Evolutionary conservation across 2,113 vertebrate genomes (phyloP), one percentile per base, ranked within the genome.

Genomic region (Cettia cetti): DNA sequence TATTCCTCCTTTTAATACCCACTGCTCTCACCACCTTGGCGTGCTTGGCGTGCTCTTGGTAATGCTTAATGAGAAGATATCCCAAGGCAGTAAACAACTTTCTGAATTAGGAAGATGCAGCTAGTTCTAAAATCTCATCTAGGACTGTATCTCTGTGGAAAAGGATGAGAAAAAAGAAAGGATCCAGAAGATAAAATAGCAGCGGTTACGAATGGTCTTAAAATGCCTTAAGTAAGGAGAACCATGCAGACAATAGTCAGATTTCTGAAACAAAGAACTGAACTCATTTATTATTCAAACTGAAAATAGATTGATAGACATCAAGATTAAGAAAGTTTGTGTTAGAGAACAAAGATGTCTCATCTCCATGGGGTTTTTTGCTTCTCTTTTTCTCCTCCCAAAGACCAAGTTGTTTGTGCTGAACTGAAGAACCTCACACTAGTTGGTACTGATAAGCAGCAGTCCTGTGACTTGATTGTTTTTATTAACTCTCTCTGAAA

Each of bases 281-380:
- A 97, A 97, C 95, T 98, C 94, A 97, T 86, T 31, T 95, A 65
- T 97, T 97, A 94, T 97, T 97, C 95, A 95, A 89, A 94, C 70
- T 86, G 90, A 97, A 97, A 97, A 97, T 96, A 95, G 95, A 97
- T 95, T 89, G 93, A 97, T 95, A 95, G 96, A 88, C 63, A 72
- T 92, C 90, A 85, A 92, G 91, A 95, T 93, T 95, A 97, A 90
- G 94, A 96, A 96, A 96, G 91, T 97, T 97, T 87, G 64, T 91
- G 70, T 53, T 82, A 45, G 89, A 92, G 93, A 97, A 95, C 82
- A 75, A 94, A 95, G 97, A 85, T 84, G 83, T 94, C 87, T 98
- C 95, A 94, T 96, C 86, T 97, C 83, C 50, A 21, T 50, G 75
- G 61, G 33, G 6, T n/a, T 44, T 90, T 88, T 81, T 72, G 64